Conservation (phyloP, 2,888 invertebrate genomes). For the Drepana falcataria region DNA sequence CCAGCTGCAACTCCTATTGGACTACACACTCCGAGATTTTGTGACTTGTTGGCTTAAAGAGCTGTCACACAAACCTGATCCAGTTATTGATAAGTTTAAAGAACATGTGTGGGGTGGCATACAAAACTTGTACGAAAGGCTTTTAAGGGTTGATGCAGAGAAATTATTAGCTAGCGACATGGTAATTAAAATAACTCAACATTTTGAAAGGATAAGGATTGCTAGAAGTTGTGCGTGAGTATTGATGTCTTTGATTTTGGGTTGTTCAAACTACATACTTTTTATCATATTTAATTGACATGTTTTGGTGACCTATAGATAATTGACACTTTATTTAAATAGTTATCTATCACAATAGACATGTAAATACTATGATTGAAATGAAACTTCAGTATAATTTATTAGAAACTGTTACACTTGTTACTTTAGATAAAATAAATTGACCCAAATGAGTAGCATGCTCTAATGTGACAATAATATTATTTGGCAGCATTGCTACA, state of each 20-base stretch:
- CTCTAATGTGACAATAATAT: no score
- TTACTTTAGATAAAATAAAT: no score
- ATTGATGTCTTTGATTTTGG: slow-evolving; percentile 1
- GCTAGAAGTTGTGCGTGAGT: slow-evolving; percentile 87
- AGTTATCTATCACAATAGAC: no score
- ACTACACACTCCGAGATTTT: slow-evolving; percentile 88
- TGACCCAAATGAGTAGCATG: no score
- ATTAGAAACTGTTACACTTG: no score
- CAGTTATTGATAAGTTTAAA: slow-evolving; percentile 82
- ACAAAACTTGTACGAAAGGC: slow-evolving; percentile 84
- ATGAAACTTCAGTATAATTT: no score
- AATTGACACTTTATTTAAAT: no score
- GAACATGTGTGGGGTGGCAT: slow-evolving; percentile 91
- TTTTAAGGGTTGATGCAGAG: slow-evolving; percentile 87
- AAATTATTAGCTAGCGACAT: slow-evolving; percentile 90
- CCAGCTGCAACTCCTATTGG: slow-evolving; percentile 89
- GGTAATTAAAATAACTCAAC: slow-evolving; percentile 87
- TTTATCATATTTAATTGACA: no score
- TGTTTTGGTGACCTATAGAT: no score
- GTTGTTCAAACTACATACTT: no score
- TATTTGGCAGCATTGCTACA: no score
- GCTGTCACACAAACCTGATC: slow-evolving; percentile 82
- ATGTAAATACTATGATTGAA: no score
- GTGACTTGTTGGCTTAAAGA: slow-evolving; percentile 86
- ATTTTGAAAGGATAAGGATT: slow-evolving; percentile 91